phyloP scores from a whole-genome alignment of 2,888 invertebrate species.

The Buathra laborator region DNA sequence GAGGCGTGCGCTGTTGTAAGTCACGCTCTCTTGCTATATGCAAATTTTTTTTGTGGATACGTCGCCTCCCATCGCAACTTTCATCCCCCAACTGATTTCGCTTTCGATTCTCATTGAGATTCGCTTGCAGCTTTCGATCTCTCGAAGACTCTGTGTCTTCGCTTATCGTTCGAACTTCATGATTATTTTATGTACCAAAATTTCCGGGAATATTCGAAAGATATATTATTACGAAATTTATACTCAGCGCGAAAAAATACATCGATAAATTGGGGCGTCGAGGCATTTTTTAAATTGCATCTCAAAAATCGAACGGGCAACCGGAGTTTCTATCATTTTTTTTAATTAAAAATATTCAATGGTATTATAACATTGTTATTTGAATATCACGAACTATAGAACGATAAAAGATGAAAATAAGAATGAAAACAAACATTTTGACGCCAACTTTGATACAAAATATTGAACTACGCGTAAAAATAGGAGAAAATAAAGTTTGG shows the following conservation, averaged over 20 bases:
- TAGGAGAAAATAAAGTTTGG: no score
- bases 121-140: conserved; percentile 54
- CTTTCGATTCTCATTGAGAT: conserved; percentile 68
- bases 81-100: conserved; percentile 52
- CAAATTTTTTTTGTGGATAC: conserved; percentile 74
- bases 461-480: no score
- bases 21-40: conserved; percentile 83
- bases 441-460: no score
- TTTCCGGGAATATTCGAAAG: no score
- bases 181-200: background rate
- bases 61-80: conserved; percentile 66
- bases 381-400: no score
- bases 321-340: background rate
- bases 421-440: no score
- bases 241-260: background rate
- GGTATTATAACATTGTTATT: no score
- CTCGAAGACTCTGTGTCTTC: background rate
- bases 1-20: conserved; percentile 78
- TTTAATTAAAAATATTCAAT: background rate
- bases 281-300: background rate
- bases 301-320: background rate
- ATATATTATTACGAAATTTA: background rate
- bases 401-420: no score
- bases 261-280: background rate
- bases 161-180: background rate